Percentiles rank a stretch among this genome's conserved stretches.
These are phyloP conservation scores for Himantopus leucocephalus DNA, from an alignment of 2,113 vertebrate genomes.

Conservation along the genomic window DNA sequence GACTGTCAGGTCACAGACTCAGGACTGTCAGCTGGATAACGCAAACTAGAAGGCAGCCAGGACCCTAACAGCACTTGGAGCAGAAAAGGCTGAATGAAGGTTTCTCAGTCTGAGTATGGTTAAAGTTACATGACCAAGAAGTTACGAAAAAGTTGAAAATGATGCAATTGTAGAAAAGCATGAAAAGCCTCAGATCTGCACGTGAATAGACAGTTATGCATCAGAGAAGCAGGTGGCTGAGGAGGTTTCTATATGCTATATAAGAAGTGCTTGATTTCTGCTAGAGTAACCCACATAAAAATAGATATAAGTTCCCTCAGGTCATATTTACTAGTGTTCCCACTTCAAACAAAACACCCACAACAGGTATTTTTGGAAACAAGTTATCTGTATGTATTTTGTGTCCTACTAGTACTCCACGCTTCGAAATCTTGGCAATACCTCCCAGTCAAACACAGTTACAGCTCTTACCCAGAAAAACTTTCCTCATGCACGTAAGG, in stretches of 20 bases:
- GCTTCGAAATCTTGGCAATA: constrained; percentile 2
- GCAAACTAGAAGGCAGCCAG: neutral
- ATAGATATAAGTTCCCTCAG: constrained; percentile 3
- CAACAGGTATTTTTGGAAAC: constrained; percentile 36
- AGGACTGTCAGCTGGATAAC: neutral
- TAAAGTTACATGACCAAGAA: neutral
- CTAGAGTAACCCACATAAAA: neutral
- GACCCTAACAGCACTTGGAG: neutral
- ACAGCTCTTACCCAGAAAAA: neutral
- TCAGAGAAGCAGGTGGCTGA: neutral
- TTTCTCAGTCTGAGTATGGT: neutral
- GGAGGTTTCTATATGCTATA: neutral
- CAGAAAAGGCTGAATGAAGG: neutral
- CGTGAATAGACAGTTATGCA: neutral
- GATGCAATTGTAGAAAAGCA: neutral
- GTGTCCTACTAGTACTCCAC: neutral
- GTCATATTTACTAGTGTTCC: constrained; percentile 36
- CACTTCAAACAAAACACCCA: constrained; percentile 47
- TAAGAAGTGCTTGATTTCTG: neutral
- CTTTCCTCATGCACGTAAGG: neutral
- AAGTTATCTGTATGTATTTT: neutral
- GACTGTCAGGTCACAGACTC: neutral
- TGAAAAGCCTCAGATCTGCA: neutral
- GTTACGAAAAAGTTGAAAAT: neutral
- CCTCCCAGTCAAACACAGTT: neutral